These are phyloP conservation scores for Plagiodera versicolora DNA, from an alignment of 2,888 invertebrate species.

Conservation along the genomic window DNA sequence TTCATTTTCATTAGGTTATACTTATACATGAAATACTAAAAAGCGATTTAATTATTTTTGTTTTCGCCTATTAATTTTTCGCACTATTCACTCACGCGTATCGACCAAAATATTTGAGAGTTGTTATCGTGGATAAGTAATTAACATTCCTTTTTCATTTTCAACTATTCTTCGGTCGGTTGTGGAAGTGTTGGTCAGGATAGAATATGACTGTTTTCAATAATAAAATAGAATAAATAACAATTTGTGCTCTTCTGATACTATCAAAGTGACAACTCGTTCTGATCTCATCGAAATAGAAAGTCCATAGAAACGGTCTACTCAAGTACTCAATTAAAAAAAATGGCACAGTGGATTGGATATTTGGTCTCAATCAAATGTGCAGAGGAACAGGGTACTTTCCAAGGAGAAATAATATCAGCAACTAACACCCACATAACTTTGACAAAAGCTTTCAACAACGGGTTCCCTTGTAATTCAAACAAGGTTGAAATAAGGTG, in stretches of 20 bases:
- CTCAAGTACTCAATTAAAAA: conserved; percentile 42
- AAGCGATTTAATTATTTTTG: too few relatives aligned
- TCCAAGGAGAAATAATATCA: conserved; percentile 76
- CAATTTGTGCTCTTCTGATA: neutral
- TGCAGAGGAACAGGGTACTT: conserved; percentile 73
- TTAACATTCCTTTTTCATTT: too few relatives aligned
- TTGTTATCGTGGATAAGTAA: too few relatives aligned
- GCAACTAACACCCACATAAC: conserved; percentile 74
- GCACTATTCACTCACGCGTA: too few relatives aligned
- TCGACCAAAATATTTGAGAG: too few relatives aligned
- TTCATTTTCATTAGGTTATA: too few relatives aligned
- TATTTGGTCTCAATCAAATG: conserved; percentile 85
- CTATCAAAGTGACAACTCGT: neutral
- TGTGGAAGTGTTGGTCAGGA: too few relatives aligned
- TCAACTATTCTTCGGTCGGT: too few relatives aligned
- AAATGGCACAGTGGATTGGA: conserved; percentile 70
- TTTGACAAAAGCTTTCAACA: conserved; percentile 78
- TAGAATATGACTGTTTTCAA: too few relatives aligned
- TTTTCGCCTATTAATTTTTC: too few relatives aligned
- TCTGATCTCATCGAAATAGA: neutral
- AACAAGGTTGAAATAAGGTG: conserved; percentile 65
- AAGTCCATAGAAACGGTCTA: neutral
- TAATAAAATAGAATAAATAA: too few relatives aligned
- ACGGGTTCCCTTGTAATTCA: conserved; percentile 67
- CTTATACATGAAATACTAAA: too few relatives aligned